Evolutionary conservation across 2,888 invertebrate species (phyloP), one percentile per base, ranked within the genome.

Genomic region (Cenopis cana): DNA sequence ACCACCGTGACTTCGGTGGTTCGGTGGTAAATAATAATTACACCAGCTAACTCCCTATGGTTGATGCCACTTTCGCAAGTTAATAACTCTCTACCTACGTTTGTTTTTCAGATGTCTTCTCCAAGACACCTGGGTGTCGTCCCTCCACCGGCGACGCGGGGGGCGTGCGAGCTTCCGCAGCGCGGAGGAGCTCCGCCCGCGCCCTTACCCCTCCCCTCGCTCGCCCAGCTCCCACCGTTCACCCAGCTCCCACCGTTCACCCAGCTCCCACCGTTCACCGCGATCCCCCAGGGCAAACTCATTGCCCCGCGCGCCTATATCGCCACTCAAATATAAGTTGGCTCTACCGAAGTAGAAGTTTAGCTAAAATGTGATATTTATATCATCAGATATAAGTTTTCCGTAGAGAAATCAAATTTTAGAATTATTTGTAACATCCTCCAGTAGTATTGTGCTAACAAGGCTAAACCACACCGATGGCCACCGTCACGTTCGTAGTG

Each of bases 121-220:
- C 46, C 92, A 93, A 83, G 92, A 92, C 75, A 79, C 89, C 0
- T 82, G 88, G 49, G 80, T 86, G 69, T 85, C 89, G 11, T 87
- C 90, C 1, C 75, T 92, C 12, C 91, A 84, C 76, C 82, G 88
- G 24, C 82, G 88, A n/a, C 85, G 93, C 3, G 84, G 83, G 46
- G 84, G 81, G 4, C 88, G 89, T 5, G 83, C 80, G 38, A 83
- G 89, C 0, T 88, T 90, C 78, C 87, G 91, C 68, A 93, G 91
- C 66, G 85, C 90, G 24, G 93, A 93, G 73, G 93, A 93, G 70
- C 78, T 93, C 2, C 84, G 93, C 6, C 77, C 83, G 36, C 84
- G 91, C 2, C 92, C 92, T 0, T 91, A 91, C 54, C 84, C 85
- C 10, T 2, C 64, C 52, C 36, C 64, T 5, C 52, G 64, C 56